phyloP scores from a whole-genome alignment of 2,797 vertebrate species.

The Pseudochirops corinnae region DNA sequence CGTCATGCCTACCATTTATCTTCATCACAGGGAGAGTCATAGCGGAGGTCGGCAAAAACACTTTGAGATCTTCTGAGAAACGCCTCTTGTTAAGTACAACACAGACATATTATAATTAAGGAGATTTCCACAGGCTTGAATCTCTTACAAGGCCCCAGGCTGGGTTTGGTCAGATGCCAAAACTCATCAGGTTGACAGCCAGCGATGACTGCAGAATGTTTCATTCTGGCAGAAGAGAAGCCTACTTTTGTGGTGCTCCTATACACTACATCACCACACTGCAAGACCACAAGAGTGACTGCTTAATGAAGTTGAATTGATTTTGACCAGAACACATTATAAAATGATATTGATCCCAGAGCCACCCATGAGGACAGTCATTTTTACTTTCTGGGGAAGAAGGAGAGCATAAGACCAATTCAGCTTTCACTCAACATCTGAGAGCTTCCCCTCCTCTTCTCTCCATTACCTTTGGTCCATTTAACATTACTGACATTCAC shows the following conservation, averaged over 20 bases:
- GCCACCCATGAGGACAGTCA: neutral
- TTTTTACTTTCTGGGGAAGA: conserved; percentile 26
- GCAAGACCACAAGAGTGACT: conserved; percentile 24
- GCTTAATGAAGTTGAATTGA: conserved; percentile 46
- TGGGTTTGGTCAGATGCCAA: conserved; percentile 70
- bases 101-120: conserved; percentile 65
- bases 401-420: neutral
- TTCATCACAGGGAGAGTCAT: conserved; percentile 25
- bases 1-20: neutral
- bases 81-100: conserved; percentile 25
- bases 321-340: conserved; percentile 45
- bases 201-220: conserved; percentile 57
- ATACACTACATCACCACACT: conserved; percentile 54
- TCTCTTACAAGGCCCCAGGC: conserved; percentile 65
- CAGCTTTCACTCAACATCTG: conserved; percentile 14
- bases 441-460: neutral
- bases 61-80: conserved; percentile 49
- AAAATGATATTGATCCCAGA: conserved; percentile 24
- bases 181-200: conserved; percentile 57
- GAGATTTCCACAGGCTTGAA: conserved; percentile 59
- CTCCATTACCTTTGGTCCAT: conserved; percentile 26
- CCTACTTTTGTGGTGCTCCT: conserved; percentile 46
- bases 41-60: conserved; percentile 21
- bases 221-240: conserved; percentile 51
- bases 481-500: conserved; percentile 10